Conservation (phyloP, 1,140 invertebrate genomes). For the Zaprionus davidi region DNA sequence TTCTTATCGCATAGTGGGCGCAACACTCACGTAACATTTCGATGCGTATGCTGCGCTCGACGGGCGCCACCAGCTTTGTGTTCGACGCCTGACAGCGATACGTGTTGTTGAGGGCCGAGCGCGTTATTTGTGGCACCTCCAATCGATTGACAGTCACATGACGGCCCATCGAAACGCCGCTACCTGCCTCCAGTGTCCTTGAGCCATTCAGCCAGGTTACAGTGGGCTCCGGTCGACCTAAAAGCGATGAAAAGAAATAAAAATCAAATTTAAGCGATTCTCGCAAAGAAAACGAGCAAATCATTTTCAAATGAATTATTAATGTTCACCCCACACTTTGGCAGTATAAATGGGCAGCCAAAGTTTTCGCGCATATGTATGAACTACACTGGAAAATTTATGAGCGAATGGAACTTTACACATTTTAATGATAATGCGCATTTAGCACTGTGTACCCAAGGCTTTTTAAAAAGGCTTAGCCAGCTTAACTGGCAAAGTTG, state of each 20-base stretch:
- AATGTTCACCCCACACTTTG: slow-evolving; percentile 3
- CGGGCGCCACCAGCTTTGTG: slow-evolving; percentile 92
- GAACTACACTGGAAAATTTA: slow-evolving; percentile 67
- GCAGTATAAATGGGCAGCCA: slow-evolving; percentile 67
- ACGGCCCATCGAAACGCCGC: slow-evolving; percentile 87
- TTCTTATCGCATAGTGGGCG: slow-evolving; percentile 33
- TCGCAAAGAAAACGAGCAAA: not conserved
- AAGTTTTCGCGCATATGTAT: slow-evolving; percentile 60
- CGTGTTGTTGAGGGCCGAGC: slow-evolving; percentile 91
- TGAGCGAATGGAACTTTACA: slow-evolving; percentile 73
- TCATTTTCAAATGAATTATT: slow-evolving; percentile 5
- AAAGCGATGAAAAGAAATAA: slow-evolving; percentile 50
- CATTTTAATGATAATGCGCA: slow-evolving; percentile 83
- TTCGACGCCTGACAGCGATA: slow-evolving; percentile 94
- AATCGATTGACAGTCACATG: slow-evolving; percentile 92
- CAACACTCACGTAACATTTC: slow-evolving; percentile 91
- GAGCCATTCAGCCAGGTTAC: slow-evolving; percentile 92
- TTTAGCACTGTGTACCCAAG: slow-evolving; percentile 81
- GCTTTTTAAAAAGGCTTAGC: slow-evolving; percentile 82
- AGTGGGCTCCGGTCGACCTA: slow-evolving; percentile 92
- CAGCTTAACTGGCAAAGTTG: slow-evolving; percentile 81
- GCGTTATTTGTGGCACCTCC: slow-evolving; percentile 88
- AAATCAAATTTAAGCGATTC: not conserved
- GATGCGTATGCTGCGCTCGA: slow-evolving; percentile 90
- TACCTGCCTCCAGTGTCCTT: slow-evolving; percentile 85